Evolutionary conservation across 1,140 invertebrate genomes (phyloP), one percentile per base, ranked within the genome.

Genomic region (Drosophila watanabei): DNA sequence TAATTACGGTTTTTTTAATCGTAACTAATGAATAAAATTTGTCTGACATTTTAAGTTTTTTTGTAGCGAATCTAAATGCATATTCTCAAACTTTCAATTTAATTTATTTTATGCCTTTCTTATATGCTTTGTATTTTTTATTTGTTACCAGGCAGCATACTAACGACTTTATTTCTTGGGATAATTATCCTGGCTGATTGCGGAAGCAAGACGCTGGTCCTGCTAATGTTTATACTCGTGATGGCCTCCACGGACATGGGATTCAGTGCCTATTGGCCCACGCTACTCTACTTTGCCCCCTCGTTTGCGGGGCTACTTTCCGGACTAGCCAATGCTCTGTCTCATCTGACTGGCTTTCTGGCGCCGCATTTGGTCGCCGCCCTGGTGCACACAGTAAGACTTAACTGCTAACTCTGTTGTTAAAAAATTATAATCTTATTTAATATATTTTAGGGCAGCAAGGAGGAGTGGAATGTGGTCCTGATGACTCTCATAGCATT

Each of bases 191-290:
- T 80, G 5, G 66, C 79, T 24, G 62, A 56, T 48, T 82, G 77
- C 32, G 28, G 59, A 0, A 66, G 86, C 41, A 81, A 65, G 20
- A 64, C 39, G 6, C 24, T 93, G 4, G 80, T 93, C 8, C 48
- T 92, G 9, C 0, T 81, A 9, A 79, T 92, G 48, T 85, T 66
- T 32, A 52, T 82, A 2, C 32, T 91, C 6, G 4, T 93, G 49
- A 88, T 91, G n/a, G 41, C 48, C 18, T 54, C 65, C 14, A 70
- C 81, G 2, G 92, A 93, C 63, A 52, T 93, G 52, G 80, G 70
- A 32, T 93, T 93, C 48, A 85, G 79, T 51, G 77, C 59, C 24
- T 93, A 93, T 59, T 93, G 92, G 92, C 82, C 89, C 7, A 91
- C 82, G 35, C 57, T 92, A 16, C 63, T 93, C 9, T 90, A 88